These are phyloP conservation scores for Nibea albiflora DNA, from an alignment of 2,113 vertebrate species.

Conservation along the genomic window DNA sequence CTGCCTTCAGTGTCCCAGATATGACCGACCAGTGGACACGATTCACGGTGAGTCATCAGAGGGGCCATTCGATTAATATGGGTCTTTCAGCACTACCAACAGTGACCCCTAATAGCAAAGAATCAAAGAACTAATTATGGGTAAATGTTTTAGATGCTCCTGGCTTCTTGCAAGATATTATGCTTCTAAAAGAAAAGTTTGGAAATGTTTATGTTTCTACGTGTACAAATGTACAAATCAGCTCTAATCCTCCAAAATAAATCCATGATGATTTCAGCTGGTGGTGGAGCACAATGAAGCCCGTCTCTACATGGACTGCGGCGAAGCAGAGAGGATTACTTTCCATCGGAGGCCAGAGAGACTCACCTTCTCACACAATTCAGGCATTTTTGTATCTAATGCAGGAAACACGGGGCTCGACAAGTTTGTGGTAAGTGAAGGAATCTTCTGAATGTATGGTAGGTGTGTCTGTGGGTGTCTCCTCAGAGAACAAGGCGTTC, in stretches of 20 bases:
- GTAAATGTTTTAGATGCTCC: no score
- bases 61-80: no score
- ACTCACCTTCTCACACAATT: conserved; percentile 88
- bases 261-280: conserved; percentile 65
- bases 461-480: neutral
- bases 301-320: conserved; percentile 91
- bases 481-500: neutral
- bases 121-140: no score
- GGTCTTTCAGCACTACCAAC: no score
- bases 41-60: conserved; percentile 80
- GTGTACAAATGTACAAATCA: neutral
- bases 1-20: conserved; percentile 89
- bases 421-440: conserved; percentile 90
- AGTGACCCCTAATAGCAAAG: no score
- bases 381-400: conserved; percentile 95
- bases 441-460: neutral
- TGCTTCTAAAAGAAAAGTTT: no score
- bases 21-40: conserved; percentile 94
- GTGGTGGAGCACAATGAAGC: conserved; percentile 85
- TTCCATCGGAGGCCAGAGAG: conserved; percentile 83
- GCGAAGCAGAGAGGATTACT: conserved; percentile 84
- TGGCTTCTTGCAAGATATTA: no score
- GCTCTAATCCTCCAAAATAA: neutral
- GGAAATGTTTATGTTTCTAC: no score
- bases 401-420: conserved; percentile 91